Conservation (phyloP, 2,888 invertebrate genomes). For the Polyploca ridens region DNA sequence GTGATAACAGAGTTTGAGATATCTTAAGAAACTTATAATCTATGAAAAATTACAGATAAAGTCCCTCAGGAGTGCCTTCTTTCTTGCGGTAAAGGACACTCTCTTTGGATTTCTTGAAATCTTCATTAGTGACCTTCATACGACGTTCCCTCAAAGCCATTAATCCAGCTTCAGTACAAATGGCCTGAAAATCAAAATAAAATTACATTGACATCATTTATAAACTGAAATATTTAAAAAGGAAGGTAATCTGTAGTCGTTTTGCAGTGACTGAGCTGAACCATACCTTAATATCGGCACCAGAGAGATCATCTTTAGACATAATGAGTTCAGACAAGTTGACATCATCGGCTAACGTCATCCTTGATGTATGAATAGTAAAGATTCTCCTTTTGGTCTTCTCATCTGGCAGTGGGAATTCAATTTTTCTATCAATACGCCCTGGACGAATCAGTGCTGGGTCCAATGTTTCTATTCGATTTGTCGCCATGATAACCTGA, state of each 20-base stretch:
- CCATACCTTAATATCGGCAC: slow-evolving; percentile 95
- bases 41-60: slow-evolving; percentile 91
- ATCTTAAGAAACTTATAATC: background rate
- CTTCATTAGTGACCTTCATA: slow-evolving; percentile 99
- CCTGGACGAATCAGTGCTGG: slow-evolving; percentile 99
- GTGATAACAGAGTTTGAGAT: background rate
- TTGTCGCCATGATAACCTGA: slow-evolving; percentile 98
- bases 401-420: slow-evolving; percentile 99
- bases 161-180: slow-evolving; percentile 99
- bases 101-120: slow-evolving; percentile 99
- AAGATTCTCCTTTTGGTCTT: slow-evolving; percentile 99
- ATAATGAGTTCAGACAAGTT: slow-evolving; percentile 98
- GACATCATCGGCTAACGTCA: slow-evolving; percentile 99
- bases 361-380: slow-evolving; percentile 99
- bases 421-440: slow-evolving; percentile 99
- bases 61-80: slow-evolving; percentile 99
- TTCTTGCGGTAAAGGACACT: slow-evolving; percentile 99
- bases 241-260: too few relatives aligned
- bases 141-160: slow-evolving; percentile 98
- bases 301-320: slow-evolving; percentile 99
- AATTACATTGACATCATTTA: background rate
- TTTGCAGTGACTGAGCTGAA: background rate
- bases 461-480: slow-evolving; percentile 99
- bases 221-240: background rate
- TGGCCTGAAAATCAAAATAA: slow-evolving; percentile 87